Base-by-base conservation (phyloP, 2,888 invertebrate species). In the Disparrhopalites patrizii region DNA sequence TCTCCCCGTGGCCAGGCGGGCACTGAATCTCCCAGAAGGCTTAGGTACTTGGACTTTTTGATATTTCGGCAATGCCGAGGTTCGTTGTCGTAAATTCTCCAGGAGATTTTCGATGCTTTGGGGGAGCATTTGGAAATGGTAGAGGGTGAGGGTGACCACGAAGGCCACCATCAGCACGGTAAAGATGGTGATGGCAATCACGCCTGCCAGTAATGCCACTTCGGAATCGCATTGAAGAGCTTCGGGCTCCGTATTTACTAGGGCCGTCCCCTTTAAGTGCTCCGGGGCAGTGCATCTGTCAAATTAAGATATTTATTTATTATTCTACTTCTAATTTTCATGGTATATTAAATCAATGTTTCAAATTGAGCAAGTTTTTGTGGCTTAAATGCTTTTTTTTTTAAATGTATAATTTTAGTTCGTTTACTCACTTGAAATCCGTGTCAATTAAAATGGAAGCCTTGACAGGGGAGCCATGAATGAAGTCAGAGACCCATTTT, bases 151-250 rank as follows among this genome's bases (percentile, higher is more conserved):
- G 2, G 73, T 54, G n/a, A 62, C 18, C 10, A 68, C 65, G 63
- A 73, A 73, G 0, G 63, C 47, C 5, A 70, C 52, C 15, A 74
- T 62, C 0, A 73, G n/a, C n/a, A 73, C 30, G 13, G 65, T 62
- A 62, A 73, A 73, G 10, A 74, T 28, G 1, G 66, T 56, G 10
- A 74, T 69, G 15, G 70, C 73, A 23, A 73, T 65, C 3, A 67
- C 66, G 30, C 70, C 73, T 31, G 70, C 70, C 3, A 70, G 47
- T 1, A 71, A 63, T 7, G 72, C 74, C 8, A 68, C 67, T 1
- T 62, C 63, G 3, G 74, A 74, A 33, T 67, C 72, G 38, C 74
- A 74, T 7, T 70, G 40, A 68, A 74, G 66, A 50, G 71, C 70
- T 33, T 68, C 72, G 1, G 73, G 69, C n/a, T 71, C 62, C 2